Evolutionary conservation across 53 echinoderm and acorn worm genomes (phyloP), one percentile per base, ranked within the genome.

Genomic region (Paracentrotus lividus): DNA sequence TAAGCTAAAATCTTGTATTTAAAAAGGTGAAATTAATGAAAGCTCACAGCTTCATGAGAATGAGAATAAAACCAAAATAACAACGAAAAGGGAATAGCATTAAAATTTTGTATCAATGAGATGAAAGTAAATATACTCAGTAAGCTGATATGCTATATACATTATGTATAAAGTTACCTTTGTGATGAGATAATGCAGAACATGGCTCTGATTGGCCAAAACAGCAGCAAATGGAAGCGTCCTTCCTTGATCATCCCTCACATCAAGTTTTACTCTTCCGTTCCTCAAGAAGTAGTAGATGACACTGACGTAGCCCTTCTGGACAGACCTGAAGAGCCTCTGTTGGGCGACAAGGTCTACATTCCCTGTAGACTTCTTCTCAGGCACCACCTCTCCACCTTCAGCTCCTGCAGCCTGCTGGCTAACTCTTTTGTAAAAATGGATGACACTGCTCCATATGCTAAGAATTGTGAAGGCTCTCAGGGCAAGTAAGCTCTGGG

Each of bases 161-260:
- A n/a, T n/a, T 40, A 72, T 31, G 5, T 72, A 12, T 72, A 72
- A 3, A 45, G 2, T 44, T 47, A 99, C 99, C 99, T 99, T 99
- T 93, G 96, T 95, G 15, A 99, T 90, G 8, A 97, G 95, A 88
- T 96, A 99, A 77, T 96, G 96, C 51, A 99, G 75, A 56, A 95
- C 93, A 43, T 65, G 93, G 29, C 94, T 96, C 81, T 97, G 97
- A 77, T 99, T 97, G 86, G 96, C 93, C 94, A 97, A 91, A 38
- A 97, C 97, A 20, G 97, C 94, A 36, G 95, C 94, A 94, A 99
- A 99, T 18, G 95, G 93, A 10, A 99, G 57, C 1, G 99, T 94
- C 33, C 97, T 94, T 43, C 95, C 95, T 7, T 94, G 93, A 44
- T 94, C 64, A 51, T 97, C 97, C 84, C 78, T 90, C 26, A 93